phyloP scores from a whole-genome alignment of 2,113 vertebrate genomes.

The Prionailurus bengalensis region DNA sequence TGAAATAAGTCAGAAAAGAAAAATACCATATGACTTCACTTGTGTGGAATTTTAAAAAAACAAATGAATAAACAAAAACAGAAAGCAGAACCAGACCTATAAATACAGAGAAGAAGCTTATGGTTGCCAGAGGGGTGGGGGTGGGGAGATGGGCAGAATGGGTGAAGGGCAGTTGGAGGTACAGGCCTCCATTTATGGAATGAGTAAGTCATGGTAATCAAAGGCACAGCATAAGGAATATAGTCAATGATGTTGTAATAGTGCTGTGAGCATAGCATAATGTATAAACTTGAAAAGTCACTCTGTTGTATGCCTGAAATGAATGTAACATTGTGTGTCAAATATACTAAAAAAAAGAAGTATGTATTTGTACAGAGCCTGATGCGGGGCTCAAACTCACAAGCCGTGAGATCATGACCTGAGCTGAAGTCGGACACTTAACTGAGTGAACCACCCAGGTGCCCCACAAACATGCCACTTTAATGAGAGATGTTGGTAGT shows the following conservation, averaged over 20 bases:
- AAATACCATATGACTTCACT: neutral
- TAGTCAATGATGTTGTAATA: neutral
- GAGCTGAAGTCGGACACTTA: too few relatives aligned
- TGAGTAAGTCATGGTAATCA: neutral
- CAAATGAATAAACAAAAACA: neutral
- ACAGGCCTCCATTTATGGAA: neutral
- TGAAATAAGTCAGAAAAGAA: neutral
- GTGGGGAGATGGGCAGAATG: neutral
- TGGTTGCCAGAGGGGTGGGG: neutral
- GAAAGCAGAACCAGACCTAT: neutral
- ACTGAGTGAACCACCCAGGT: too few relatives aligned
- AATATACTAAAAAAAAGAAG: neutral
- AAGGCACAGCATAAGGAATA: neutral
- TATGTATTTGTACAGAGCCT: neutral
- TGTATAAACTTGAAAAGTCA: neutral
- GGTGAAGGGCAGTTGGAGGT: neutral
- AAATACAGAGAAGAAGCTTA: neutral
- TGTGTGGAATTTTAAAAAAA: neutral
- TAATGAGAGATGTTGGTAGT: neutral
- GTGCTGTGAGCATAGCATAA: neutral
- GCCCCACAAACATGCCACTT: neutral
- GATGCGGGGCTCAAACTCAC: fast-evolving
- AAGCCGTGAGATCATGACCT: too few relatives aligned
- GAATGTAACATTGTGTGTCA: neutral
- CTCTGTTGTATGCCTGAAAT: neutral